phyloP scores from a whole-genome alignment of 2,113 vertebrate genomes.

The Sinosuthora webbiana region DNA sequence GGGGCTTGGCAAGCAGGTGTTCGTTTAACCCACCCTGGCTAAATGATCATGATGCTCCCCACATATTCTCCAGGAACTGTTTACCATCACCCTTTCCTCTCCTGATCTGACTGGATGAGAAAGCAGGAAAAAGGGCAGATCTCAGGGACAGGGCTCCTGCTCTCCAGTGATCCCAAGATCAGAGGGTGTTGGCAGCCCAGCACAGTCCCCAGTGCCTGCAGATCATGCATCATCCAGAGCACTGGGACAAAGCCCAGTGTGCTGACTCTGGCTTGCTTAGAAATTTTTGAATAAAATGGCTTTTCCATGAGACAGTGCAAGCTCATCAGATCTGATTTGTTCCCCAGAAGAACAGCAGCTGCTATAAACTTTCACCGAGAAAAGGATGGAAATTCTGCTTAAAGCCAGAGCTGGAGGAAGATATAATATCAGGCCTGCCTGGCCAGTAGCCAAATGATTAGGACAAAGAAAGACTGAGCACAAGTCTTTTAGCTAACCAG shows the following conservation, averaged over 20 bases:
- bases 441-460: slow-evolving; percentile 31
- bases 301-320: slow-evolving; percentile 40
- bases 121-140: background rate
- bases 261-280: background rate
- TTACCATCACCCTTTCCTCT: background rate
- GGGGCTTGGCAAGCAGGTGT: accelerated
- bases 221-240: background rate
- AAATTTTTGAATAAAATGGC: slow-evolving; percentile 14
- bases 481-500: background rate
- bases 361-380: slow-evolving; percentile 16
- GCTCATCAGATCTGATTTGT: slow-evolving; percentile 46
- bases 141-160: background rate
- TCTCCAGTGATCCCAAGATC: background rate
- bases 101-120: background rate
- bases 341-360: slow-evolving; percentile 46
- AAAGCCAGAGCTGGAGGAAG: background rate
- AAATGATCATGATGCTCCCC: background rate
- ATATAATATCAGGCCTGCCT: background rate
- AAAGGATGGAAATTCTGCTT: slow-evolving; percentile 44
- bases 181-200: background rate
- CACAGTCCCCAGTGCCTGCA: background rate
- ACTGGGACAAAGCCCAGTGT: background rate
- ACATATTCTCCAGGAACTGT: background rate
- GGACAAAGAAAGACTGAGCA: background rate
- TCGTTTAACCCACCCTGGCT: background rate